Base-by-base conservation (phyloP, 1,140 invertebrate genomes). In the Plutomurus gul region DNA sequence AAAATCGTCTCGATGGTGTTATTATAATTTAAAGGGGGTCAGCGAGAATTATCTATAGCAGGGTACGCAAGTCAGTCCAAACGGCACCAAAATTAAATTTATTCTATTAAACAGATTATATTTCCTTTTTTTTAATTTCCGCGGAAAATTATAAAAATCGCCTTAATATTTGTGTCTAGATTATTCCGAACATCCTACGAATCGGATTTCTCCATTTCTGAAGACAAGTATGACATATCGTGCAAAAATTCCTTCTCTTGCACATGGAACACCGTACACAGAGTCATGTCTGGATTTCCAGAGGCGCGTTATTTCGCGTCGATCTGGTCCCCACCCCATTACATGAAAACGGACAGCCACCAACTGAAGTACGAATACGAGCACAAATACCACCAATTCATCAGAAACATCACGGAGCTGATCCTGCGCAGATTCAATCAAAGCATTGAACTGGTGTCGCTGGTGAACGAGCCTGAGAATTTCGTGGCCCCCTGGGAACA, bases 391-490 rank as follows among this genome's bases (percentile, higher is more conserved):
- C 74, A 76, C 56, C 43, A 76, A 18, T 82, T 40, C 47, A 13
- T 82, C 13, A 79, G 79, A 39, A 79, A 77, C 33, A 70, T 82
- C 20, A 82, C 81, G 1, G 0, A 43, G 1, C 0, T 82, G 36
- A 82, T 82, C 3, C 22, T 74, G 13, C n/a, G 30, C 3, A 43
- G 6, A 36, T 80, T 51, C 27, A 47, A 47, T n/a, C 16, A 40
- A 22, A 37, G 20, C 20, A 76, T 82, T 46, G 77, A 82, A 51
- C 73, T 43, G 3, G 51, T 82, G 5, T 78, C 76, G n/a, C 56
- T 56, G 10, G 70, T 82, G 1, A 82, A 82, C 40, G 81, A 82
- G 33, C 81, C 81, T 4, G 81, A 82, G 39, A 82, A 82, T 43
- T 10, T 79, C 11, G 27, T 82, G 27, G 81, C 77, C 0, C 20